phyloP scores from a whole-genome alignment of 1,140 invertebrate species.

The Calosoma granatense region DNA sequence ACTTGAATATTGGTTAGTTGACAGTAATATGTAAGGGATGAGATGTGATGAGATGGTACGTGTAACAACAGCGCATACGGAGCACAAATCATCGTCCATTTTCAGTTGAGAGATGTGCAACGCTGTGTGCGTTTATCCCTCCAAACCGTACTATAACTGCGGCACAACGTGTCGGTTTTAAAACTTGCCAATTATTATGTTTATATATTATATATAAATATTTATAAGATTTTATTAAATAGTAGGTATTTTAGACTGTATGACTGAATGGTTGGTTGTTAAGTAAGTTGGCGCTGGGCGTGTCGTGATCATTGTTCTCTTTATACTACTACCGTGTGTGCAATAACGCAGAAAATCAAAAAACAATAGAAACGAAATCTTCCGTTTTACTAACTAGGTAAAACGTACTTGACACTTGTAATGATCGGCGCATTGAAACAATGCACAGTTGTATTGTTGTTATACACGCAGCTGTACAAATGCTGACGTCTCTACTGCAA shows the following conservation, averaged over 20 bases:
- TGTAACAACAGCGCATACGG: no score
- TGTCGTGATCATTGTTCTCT: background rate
- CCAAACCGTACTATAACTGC: conserved; percentile 2
- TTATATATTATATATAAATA: conserved; percentile 7
- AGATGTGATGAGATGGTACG: no score
- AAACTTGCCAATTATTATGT: conserved; percentile 9
- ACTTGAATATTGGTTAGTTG: no score
- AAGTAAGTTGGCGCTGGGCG: background rate
- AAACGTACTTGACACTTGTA: no score
- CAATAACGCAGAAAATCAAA: conserved; percentile 3
- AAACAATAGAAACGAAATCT: background rate
- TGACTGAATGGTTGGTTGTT: background rate
- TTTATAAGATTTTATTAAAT: conserved; percentile 9
- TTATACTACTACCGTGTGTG: background rate
- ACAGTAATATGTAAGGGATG: no score
- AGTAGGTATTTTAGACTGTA: conserved; percentile 7
- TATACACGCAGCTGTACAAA: no score
- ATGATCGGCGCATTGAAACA: no score
- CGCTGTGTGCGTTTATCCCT: background rate
- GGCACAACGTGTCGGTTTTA: conserved; percentile 1
- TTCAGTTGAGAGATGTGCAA: background rate
- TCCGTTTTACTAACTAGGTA: no score
- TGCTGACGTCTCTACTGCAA: no score
- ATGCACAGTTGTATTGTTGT: no score
- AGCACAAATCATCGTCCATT: no score